Evolutionary conservation across 2,113 vertebrate species (phyloP).

Genomic region (Epinephelus lanceolatus): DNA sequence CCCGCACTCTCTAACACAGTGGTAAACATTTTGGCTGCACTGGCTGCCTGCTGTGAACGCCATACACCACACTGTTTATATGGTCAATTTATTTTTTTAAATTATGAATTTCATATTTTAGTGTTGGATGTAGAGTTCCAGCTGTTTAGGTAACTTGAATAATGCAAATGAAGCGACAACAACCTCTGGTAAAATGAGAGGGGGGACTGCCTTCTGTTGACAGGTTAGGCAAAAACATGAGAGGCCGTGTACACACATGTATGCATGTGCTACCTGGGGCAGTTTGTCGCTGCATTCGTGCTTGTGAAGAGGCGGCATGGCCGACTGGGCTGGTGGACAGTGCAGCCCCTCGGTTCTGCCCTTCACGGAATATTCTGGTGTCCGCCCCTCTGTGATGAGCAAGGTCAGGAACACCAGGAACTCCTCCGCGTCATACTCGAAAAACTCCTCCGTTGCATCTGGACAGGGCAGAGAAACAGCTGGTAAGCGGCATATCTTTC

Average conservation of each 20-base stretch:
- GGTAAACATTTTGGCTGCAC: no score
- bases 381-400: conserved; percentile 97
- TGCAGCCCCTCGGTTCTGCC: conserved; percentile 96
- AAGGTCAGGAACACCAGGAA: conserved; percentile 96
- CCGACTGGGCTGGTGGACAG: conserved; percentile 95
- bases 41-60: no score
- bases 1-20: no score
- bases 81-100: no score
- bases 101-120: no score
- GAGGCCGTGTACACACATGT: not conserved
- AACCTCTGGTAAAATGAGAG: not conserved
- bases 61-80: no score
- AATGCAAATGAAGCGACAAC: not conserved
- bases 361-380: conserved; percentile 95
- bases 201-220: not conserved
- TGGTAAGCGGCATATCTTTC: conserved; percentile 5
- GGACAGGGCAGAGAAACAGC: conserved; percentile 47
- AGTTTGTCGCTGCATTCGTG: conserved; percentile 97
- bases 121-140: not conserved
- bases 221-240: not conserved
- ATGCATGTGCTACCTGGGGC: conserved; percentile 88
- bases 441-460: conserved; percentile 97
- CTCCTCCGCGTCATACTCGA: conserved; percentile 98
- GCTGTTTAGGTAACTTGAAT: not conserved
- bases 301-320: conserved; percentile 88